Evolutionary conservation across 2,888 invertebrate genomes (phyloP), one percentile per base, ranked within the genome.

Genomic region (Andricus quercusramuli): DNA sequence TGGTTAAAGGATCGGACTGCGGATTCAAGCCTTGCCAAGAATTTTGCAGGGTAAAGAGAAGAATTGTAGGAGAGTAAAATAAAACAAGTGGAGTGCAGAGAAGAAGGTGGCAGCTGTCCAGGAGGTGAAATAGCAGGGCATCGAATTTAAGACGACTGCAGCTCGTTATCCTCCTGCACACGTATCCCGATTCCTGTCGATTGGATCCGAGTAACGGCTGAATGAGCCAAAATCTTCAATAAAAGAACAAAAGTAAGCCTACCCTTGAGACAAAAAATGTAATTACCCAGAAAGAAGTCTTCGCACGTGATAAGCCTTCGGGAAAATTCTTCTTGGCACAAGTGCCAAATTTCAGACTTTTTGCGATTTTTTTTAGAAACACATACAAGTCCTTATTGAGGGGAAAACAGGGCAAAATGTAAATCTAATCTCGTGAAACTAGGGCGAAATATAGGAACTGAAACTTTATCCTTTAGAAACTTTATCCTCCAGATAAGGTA

Each of bases 81-180:
- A 79, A 81, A 70, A 70, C 70, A 51, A 70, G 74, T 56, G 29
- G 74, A 56, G 66, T 67, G 80, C 79, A 77, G 62, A 66, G 77
- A 66, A 83, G 81, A 83, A 76, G 80, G 81, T 86, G 85, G 86
- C 85, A 85, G 47, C 78, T 70, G 77, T 86, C 86, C 85, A 85
- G 82, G 79, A 83, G 77, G 80, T 85, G 80, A 80, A 83, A 83
- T 84, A 83, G 81, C 70, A 70, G 51, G 29, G 70, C 74, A 74
- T 74, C 56, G 74, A 74, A 74, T 74, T 70, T 70, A 70, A 70
- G 70, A 70, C 51, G 70, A 70, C 56, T 74, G 74, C 74, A 74
- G 74, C 74, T 74, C 74, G 74, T 74, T 74, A 74, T 74, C 74
- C 74, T 51, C 47, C 70, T 74, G 70, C 70, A 56, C 74, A 51